Percentiles rank a stretch among this genome's conserved stretches.
These are phyloP conservation scores for Rotaria socialis DNA, from an alignment of 2,888 invertebrate genomes.

Conservation along the genomic window DNA sequence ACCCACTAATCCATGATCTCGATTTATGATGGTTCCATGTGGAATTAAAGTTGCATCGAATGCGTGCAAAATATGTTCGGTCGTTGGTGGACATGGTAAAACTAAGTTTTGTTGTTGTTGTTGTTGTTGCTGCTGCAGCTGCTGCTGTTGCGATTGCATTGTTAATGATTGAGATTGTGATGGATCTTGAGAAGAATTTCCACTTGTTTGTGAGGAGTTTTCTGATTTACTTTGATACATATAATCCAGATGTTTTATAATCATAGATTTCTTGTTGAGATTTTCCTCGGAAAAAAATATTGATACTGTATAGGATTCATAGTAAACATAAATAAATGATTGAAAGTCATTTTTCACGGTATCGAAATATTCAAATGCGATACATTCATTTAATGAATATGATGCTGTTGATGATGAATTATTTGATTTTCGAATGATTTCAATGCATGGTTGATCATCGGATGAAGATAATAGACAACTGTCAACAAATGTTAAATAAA, in stretches of 20 bases:
- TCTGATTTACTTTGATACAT: slow-evolving; percentile 1
- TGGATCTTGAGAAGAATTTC: not conserved
- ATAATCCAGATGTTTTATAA: not conserved
- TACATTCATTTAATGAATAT: slow-evolving; percentile 5
- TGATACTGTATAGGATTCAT: not conserved
- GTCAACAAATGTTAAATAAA: slow-evolving; percentile 7
- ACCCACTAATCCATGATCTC: not conserved
- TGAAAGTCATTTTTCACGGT: not conserved
- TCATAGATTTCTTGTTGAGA: not conserved
- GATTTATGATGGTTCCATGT: not conserved
- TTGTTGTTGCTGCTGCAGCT: not conserved
- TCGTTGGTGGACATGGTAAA: slow-evolving; percentile 2
- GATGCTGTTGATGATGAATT: not conserved
- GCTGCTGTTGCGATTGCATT: not conserved
- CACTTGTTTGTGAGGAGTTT: not conserved
- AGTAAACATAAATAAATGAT: not conserved
- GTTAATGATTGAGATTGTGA: not conserved
- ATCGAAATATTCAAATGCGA: slow-evolving; percentile 9
- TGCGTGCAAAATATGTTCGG: not conserved
- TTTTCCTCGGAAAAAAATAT: not conserved
- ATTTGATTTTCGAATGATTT: not conserved
- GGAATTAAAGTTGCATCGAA: not conserved
- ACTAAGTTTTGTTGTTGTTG: not conserved
- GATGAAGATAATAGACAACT: not conserved
- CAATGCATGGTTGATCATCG: not conserved